A percentile compares a stretch with the other conserved stretches of the same genome.
These are phyloP conservation scores for Amphilophus citrinellus DNA, from an alignment of 2,113 vertebrate genomes.

Conservation along the genomic window DNA sequence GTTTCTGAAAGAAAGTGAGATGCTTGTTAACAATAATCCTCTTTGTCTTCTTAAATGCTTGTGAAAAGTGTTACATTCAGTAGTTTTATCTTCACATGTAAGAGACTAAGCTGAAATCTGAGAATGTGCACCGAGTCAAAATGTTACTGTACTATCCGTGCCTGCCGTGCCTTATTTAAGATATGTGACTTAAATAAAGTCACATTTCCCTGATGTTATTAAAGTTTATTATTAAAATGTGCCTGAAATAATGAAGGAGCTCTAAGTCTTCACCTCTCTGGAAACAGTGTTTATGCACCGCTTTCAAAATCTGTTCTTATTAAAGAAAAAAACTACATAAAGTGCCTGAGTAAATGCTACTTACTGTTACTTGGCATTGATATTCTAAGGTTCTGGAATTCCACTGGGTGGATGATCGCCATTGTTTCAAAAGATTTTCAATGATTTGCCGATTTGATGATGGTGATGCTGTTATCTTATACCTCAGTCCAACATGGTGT, in stretches of 20 bases:
- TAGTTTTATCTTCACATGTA: neutral
- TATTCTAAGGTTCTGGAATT: too few species aligned
- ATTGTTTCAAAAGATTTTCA: neutral
- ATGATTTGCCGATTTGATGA: neutral
- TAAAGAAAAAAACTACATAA: too few species aligned
- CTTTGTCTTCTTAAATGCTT: constrained; percentile 35
- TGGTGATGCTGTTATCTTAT: neutral
- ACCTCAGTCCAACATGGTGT: neutral
- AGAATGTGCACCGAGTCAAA: neutral
- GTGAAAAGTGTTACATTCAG: neutral
- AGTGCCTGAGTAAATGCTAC: too few species aligned
- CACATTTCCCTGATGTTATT: too few species aligned
- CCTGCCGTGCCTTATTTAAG: too few species aligned
- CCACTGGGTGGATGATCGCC: too few species aligned
- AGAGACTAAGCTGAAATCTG: neutral
- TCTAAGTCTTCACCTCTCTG: too few species aligned
- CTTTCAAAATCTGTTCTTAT: too few species aligned
- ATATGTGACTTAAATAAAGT: neutral
- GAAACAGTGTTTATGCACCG: too few species aligned
- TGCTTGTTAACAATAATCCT: constrained; percentile 19
- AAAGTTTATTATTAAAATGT: too few species aligned
- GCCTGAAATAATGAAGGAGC: too few species aligned
- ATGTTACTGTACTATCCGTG: neutral
- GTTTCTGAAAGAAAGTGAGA: constrained; percentile 1
- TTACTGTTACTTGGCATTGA: too few species aligned